Evolutionary conservation across 2,797 vertebrate species (phyloP).

Genomic region (Hemibagrus guttatus): DNA sequence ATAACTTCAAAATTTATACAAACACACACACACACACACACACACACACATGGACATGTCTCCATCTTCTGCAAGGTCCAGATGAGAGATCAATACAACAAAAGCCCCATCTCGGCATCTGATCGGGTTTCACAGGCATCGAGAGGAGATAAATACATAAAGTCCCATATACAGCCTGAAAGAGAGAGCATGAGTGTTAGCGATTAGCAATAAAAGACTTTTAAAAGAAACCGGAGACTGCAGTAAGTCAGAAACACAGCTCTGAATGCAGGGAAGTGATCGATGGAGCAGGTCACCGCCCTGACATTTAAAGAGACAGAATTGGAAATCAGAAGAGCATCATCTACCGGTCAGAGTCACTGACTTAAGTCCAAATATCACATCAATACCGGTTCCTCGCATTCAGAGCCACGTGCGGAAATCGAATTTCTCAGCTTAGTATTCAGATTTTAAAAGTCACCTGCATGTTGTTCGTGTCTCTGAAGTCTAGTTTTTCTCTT

Average conservation of each 20-base stretch:
- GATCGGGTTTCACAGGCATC: conserved; percentile 7
- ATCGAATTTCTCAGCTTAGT: background rate
- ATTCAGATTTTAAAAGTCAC: background rate
- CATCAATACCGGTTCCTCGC: background rate
- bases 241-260: background rate
- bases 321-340: background rate
- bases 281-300: background rate
- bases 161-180: background rate
- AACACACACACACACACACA: background rate
- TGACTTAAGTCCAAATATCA: background rate
- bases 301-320: background rate
- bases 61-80: background rate
- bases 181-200: background rate
- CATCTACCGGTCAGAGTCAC: background rate
- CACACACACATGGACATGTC: background rate
- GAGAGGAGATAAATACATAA: conserved; percentile 19
- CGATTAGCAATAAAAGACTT: conserved; percentile 26
- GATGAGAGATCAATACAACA: background rate
- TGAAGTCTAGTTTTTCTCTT: background rate
- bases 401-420: background rate
- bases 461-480: background rate
- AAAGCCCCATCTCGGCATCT: background rate
- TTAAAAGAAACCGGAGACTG: conserved; percentile 22
- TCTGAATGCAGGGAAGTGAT: background rate
- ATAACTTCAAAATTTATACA: background rate